These are phyloP conservation scores for Gambusia yucatana DNA, from an alignment of 2,797 vertebrate genomes.

Conservation along the genomic window DNA sequence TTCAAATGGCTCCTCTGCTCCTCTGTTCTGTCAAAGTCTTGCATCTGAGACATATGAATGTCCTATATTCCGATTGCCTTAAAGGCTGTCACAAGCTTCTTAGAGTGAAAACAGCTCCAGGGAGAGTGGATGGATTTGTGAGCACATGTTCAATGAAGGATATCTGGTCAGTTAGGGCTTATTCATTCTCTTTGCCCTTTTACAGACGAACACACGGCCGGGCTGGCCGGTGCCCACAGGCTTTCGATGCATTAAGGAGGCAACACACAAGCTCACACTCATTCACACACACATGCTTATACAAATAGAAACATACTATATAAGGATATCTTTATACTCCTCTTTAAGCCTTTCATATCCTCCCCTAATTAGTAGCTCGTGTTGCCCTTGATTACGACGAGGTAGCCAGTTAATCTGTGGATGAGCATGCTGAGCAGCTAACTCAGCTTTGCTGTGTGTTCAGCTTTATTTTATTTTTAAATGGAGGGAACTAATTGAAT, in stretches of 20 bases:
- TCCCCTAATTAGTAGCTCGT: conserved; percentile 60
- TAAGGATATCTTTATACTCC: conserved; percentile 63
- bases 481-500: conserved; percentile 62
- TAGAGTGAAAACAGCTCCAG: conserved; percentile 57
- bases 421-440: conserved; percentile 42
- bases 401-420: conserved; percentile 58
- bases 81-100: conserved; percentile 50
- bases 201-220: conserved; percentile 61
- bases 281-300: conserved; percentile 20
- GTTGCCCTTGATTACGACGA: conserved; percentile 62
- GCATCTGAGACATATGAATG: conserved; percentile 27
- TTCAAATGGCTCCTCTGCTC: conserved; percentile 31
- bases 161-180: conserved; percentile 81
- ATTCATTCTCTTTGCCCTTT: conserved; percentile 79
- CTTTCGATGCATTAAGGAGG: conserved; percentile 74
- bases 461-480: conserved; percentile 62
- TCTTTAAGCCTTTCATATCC: conserved; percentile 58
- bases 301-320: conserved; percentile 44
- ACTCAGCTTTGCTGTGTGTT: conserved; percentile 45
- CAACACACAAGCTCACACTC: conserved; percentile 34
- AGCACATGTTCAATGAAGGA: conserved; percentile 77
- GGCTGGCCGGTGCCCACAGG: conserved; percentile 68
- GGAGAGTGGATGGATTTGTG: conserved; percentile 66
- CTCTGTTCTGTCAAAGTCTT: conserved; percentile 29
- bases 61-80: conserved; percentile 31